Evolutionary conservation across 2,888 invertebrate species (phyloP), one percentile per base, ranked within the genome.

Genomic region (Acleris emargana): DNA sequence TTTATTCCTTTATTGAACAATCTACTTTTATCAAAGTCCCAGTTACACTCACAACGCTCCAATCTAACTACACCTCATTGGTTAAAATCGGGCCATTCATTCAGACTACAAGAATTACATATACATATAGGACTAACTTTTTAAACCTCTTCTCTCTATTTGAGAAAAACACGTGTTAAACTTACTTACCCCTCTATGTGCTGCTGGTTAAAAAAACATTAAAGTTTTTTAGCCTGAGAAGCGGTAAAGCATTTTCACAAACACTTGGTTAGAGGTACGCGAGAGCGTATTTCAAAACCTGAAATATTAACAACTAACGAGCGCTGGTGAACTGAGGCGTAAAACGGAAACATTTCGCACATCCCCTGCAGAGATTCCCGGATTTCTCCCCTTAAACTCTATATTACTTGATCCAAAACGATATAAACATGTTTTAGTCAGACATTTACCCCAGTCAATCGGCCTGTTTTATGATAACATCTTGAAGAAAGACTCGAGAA

Each of bases 291-390:
- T 53, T 54, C 64, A 64, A 64, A 38, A 58, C 47, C 53, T 64
- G 47, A 58, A 64, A 64, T 64, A 64, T 64, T 64, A 53, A 64
- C 22, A 64, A 58, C 64, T 64, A 58, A 64, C 58, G 58, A 64
- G 64, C 58, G 58, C 16, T 58, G 51, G 52, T 53, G 58, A 58
- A 59, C 50, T 54, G 64, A 50, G 49, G 43, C 59, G 59, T 64
- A 49, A 64, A 59, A 64, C 49, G 50, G 59, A 64, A 58, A 64
- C 58, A 64, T 59, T 64, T 64, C 38, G 58, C 64, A 53, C 53
- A 53, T 64, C 58, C 63, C 47, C 38, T 42, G 53, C 53, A 9
- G 58, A 49, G 42, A 52, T 64, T 64, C 47, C 42, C 49, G 58
- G 53, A 59, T 64, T 64, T 64, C 53, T 53, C 47, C 42, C 42